Percentiles rank a stretch among this genome's conserved stretches.
phyloP scores from a whole-genome alignment of 2,113 vertebrate genomes.

The Balaeniceps rex region DNA sequence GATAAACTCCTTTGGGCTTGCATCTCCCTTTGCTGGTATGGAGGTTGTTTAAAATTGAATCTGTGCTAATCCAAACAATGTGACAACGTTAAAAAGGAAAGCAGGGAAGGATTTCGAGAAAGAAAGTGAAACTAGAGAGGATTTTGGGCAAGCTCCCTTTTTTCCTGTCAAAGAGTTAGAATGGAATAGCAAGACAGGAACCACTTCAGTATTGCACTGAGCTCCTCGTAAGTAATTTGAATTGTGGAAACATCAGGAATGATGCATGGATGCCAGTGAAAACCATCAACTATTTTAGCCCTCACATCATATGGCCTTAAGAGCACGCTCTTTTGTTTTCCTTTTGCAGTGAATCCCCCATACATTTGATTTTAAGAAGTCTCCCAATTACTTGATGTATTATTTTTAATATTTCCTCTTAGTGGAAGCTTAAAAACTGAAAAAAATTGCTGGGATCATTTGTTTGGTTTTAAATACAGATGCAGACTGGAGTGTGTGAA shows the following conservation, averaged over 20 bases:
- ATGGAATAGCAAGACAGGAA: background rate
- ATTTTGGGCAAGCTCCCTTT: background rate
- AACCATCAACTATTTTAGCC: background rate
- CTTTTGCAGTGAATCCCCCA: background rate
- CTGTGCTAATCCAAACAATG: background rate
- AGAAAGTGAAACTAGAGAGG: background rate
- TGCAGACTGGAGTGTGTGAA: background rate
- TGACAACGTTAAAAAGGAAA: background rate
- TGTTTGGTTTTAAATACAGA: background rate
- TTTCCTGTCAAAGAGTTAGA: background rate
- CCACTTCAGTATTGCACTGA: background rate
- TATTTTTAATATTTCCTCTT: background rate
- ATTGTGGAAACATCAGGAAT: background rate
- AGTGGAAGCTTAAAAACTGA: background rate
- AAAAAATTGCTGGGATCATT: background rate
- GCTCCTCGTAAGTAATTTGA: background rate
- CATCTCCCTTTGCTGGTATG: background rate
- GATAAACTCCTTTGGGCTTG: background rate
- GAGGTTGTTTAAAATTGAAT: background rate
- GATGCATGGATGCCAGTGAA: background rate
- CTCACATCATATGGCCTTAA: background rate
- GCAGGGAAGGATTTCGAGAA: background rate
- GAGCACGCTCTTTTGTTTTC: background rate
- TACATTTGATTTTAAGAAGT: background rate
- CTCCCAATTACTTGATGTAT: background rate